Evolutionary conservation across 2,113 vertebrate genomes (phyloP).

Genomic region (Brienomyrus brachyistius): DNA sequence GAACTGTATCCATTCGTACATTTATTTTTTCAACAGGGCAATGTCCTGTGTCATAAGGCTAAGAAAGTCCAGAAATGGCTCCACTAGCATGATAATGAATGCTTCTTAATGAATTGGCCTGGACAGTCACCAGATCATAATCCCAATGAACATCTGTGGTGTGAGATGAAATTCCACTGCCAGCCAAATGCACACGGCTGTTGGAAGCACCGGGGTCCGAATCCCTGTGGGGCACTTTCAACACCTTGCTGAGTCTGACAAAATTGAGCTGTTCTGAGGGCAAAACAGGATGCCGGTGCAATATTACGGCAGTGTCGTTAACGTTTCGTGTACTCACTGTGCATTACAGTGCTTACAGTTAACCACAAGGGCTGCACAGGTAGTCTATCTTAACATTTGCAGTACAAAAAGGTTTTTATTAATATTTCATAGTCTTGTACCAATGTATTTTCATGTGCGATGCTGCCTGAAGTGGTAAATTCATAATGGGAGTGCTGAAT

Average conservation of each 20-base stretch:
- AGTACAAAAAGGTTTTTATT: not conserved
- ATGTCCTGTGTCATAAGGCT: not conserved
- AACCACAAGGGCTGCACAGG: not conserved
- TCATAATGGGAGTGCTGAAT: not conserved
- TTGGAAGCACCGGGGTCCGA: not conserved
- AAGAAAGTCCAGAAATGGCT: not conserved
- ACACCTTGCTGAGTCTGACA: not conserved
- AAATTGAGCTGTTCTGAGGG: not conserved
- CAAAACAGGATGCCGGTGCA: not conserved
- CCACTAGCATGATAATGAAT: not conserved
- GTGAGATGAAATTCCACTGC: not conserved
- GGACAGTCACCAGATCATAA: not conserved
- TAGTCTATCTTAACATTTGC: not conserved
- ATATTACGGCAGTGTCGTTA: not conserved
- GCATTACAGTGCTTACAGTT: not conserved
- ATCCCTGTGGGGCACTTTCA: not conserved
- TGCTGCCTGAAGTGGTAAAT: not conserved
- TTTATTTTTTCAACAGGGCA: not conserved
- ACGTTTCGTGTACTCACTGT: not conserved
- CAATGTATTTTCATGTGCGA: not conserved
- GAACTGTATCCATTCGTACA: not conserved
- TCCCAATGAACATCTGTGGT: not conserved
- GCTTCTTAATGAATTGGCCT: not conserved
- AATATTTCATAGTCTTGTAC: not conserved
- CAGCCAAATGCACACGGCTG: not conserved